A percentile compares a stretch with the other conserved stretches of the same genome.
Evolutionary conservation across 1,140 invertebrate genomes (phyloP).

Genomic region (Pseudomyrmex gracilis): DNA sequence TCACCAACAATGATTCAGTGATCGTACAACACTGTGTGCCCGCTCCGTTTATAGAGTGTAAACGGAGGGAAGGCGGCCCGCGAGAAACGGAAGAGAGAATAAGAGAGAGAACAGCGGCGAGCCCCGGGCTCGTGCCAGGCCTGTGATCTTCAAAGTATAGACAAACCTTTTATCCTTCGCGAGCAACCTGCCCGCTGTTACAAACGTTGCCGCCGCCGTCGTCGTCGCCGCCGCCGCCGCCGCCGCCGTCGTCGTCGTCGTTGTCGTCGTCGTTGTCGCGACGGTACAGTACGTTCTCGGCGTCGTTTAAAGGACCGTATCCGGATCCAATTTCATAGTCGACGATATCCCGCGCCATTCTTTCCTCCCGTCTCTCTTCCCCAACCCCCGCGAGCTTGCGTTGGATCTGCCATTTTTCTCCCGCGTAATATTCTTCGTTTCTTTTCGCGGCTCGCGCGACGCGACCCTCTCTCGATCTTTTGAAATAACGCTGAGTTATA

Average conservation of each 20-base stretch:
- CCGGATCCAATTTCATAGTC: constrained; percentile 64
- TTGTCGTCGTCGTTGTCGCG: not conserved
- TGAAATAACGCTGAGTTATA: constrained; percentile 40
- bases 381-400: not conserved
- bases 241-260: constrained; percentile 12
- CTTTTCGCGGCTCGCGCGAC: constrained; percentile 14
- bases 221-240: constrained; percentile 16
- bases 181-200: constrained; percentile 64
- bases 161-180: constrained; percentile 73
- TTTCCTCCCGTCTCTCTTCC: not conserved
- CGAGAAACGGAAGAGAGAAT: constrained; percentile 43
- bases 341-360: constrained; percentile 21
- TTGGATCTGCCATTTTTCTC: constrained; percentile 32
- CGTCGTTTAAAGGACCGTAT: constrained; percentile 63
- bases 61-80: constrained; percentile 69
- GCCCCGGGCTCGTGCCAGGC: constrained; percentile 67
- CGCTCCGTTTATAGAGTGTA: constrained; percentile 79
- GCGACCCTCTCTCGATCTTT: not conserved
- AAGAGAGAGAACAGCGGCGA: constrained; percentile 51
- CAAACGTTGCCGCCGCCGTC: constrained; percentile 45
- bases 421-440: constrained; percentile 10
- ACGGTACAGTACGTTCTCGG: constrained; percentile 35
- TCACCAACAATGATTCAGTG: constrained; percentile 84
- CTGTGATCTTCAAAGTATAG: constrained; percentile 81
- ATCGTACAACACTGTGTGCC: constrained; percentile 76